Percentiles rank a stretch among this genome's conserved stretches.
phyloP scores from a whole-genome alignment of 2,113 vertebrate species.

The Sturnira hondurensis region DNA sequence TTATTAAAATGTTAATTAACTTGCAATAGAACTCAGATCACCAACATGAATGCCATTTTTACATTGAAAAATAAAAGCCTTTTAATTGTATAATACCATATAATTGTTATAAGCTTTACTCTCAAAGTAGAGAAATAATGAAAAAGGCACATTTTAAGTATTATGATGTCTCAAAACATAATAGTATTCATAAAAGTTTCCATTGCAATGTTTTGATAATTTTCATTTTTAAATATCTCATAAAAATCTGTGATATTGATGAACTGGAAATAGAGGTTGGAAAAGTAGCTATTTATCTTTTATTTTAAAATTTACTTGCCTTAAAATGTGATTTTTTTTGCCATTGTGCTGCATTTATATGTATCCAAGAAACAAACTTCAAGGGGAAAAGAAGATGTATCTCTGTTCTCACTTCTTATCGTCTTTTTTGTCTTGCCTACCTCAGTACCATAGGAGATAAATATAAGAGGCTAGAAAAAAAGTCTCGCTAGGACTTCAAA shows the following conservation, averaged over 20 bases:
- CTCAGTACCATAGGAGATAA: constrained; percentile 53
- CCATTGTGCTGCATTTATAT: constrained; percentile 18
- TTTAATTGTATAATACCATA: background rate
- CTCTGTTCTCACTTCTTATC: constrained; percentile 48
- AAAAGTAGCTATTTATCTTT: constrained; percentile 1
- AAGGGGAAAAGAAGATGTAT: constrained; percentile 41
- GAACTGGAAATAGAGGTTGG: background rate
- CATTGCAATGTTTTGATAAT: background rate
- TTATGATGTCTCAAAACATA: background rate
- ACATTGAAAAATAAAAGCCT: background rate
- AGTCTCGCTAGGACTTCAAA: constrained; percentile 40
- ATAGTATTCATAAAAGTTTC: background rate
- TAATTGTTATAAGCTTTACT: background rate
- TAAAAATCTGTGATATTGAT: background rate
- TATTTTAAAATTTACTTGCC: constrained; percentile 22
- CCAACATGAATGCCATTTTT: background rate
- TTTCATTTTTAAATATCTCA: background rate
- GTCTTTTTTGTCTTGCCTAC: constrained; percentile 18
- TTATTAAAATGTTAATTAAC: background rate
- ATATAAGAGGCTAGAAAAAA: constrained; percentile 41
- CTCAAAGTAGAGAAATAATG: background rate
- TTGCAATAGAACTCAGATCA: background rate
- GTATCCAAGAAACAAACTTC: constrained; percentile 35
- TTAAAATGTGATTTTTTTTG: constrained; percentile 30
- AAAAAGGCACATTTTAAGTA: background rate